Percentiles rank a stretch among this genome's conserved stretches.
Conservation (phyloP, 2,888 invertebrate species). For the Drosophila aldrichi region DNA sequence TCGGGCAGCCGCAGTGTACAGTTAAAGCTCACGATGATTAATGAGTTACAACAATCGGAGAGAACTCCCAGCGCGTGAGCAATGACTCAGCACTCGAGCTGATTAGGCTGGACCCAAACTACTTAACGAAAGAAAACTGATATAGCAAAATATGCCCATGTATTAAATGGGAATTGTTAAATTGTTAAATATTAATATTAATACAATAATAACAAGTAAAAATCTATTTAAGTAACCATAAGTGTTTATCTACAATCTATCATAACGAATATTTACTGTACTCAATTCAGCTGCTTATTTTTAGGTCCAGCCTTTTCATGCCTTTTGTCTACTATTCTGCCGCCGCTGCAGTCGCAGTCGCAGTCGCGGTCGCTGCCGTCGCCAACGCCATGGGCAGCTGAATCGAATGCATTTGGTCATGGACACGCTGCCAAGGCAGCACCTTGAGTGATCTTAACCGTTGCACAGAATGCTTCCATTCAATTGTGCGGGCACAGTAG, state of each 20-base stretch:
- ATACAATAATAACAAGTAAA: background rate
- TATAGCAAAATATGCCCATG: background rate
- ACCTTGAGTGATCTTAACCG: slow-evolving; percentile 51
- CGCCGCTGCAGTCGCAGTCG: slow-evolving; percentile 5
- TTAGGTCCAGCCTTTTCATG: slow-evolving; percentile 32
- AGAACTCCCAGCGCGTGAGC: slow-evolving; percentile 40
- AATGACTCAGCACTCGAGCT: slow-evolving; percentile 46
- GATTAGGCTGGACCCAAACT: slow-evolving; percentile 43
- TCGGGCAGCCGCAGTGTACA: slow-evolving; percentile 27
- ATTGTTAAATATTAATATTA: background rate
- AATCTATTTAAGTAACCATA: background rate
- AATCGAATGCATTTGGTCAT: slow-evolving; percentile 63
- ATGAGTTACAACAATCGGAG: slow-evolving; percentile 34
- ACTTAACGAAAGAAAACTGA: background rate
- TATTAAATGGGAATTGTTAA: background rate
- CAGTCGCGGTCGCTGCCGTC: background rate
- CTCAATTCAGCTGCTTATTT: slow-evolving; percentile 11
- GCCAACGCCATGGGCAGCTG: slow-evolving; percentile 52
- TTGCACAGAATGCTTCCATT: slow-evolving; percentile 13
- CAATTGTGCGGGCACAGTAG: slow-evolving; percentile 16
- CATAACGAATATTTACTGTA: slow-evolving; percentile 10
- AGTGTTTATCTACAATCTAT: background rate
- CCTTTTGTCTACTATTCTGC: slow-evolving; percentile 12
- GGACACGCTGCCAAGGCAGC: slow-evolving; percentile 48
- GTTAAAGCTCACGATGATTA: slow-evolving; percentile 50